phyloP scores from a whole-genome alignment of 2,888 invertebrate species.

The Strigamia transsilvanica region DNA sequence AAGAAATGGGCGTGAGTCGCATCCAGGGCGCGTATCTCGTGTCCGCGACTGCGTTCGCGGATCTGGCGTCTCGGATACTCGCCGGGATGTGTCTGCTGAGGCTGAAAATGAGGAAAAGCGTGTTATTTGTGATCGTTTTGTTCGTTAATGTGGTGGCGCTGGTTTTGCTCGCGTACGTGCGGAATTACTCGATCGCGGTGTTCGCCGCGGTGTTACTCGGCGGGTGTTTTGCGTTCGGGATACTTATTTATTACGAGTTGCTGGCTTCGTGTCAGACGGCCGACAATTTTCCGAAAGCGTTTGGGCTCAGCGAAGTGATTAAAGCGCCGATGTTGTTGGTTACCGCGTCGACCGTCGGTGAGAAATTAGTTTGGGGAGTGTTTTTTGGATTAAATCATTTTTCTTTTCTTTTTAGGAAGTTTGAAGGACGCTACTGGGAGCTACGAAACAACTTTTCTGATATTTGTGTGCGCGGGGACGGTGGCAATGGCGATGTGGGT shows the following conservation, averaged over 20 bases:
- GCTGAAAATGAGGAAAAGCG: not conserved
- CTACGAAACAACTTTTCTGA: not conserved
- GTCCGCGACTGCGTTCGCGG: conserved; percentile 33
- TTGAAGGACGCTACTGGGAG: not conserved
- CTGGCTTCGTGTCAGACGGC: conserved; percentile 41
- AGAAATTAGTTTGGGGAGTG: too few species aligned
- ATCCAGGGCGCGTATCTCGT: conserved; percentile 33
- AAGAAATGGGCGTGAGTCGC: not conserved
- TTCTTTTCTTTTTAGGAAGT: too few species aligned
- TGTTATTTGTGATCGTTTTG: not conserved
- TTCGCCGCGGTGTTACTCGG: not conserved
- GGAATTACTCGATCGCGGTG: not conserved
- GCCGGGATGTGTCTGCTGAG: not conserved
- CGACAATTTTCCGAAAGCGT: conserved; percentile 14
- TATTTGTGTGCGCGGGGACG: not conserved
- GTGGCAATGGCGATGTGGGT: not conserved
- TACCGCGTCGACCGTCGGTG: not conserved
- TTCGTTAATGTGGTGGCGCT: not conserved
- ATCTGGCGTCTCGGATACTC: not conserved
- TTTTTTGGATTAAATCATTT: too few species aligned
- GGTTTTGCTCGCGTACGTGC: not conserved
- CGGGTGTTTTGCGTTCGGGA: conserved; percentile 12
- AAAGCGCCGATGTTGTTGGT: conserved; percentile 19
- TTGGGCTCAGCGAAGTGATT: conserved; percentile 48
- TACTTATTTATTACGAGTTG: conserved; percentile 45